Base-by-base conservation (phyloP, 2,113 vertebrate species). In the Myotis lucifugus region DNA sequence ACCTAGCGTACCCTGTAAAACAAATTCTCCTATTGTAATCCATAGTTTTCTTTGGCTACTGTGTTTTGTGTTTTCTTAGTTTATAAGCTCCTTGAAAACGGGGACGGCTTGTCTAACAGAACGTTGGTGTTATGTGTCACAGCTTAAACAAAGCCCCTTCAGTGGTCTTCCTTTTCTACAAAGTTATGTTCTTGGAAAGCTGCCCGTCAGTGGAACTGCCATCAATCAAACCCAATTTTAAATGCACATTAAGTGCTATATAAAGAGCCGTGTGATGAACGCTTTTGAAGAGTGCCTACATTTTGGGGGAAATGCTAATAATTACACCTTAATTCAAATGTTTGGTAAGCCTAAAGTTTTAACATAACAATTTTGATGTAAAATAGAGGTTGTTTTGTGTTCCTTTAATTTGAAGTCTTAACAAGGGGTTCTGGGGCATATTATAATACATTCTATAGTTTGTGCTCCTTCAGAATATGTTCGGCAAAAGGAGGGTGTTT, bases 291-390 rank as follows among this genome's bases (percentile, higher is more conserved):
- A 83, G 17, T 52, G 73, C 61, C 90, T 95, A 48, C n/a, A 59
- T 66, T 72, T 85, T 29, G 25, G 3, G 50, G 40, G 82, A 88
- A 95, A 96, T 91, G 91, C 56, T 93, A 95, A 96, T 96, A 95
- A 97, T 93, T 94, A 86, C 2, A 92, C 40, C 64, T 95, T 97
- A 96, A 96, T 92, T 93, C 81, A 92, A 79, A 69, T 70, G n/a
- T 70, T 96, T 96, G 70, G 94, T 96, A 95, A 97, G 92, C 81
- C 88, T 92, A 91, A 95, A 90, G 59, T 88, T 92, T 96, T 94
- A 96, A 94, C 88, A 67, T 21, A 83, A 85, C 74, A 90, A 93
- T 93, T 90, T 94, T 76, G 11, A 72, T 40, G 4, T 94, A 95
- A 95, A 96, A 88, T 88, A 91, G 91, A 90, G 94, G 83, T 70